Base-by-base conservation (phyloP, 2,797 vertebrate genomes). In the Streptopelia turtur region DNA sequence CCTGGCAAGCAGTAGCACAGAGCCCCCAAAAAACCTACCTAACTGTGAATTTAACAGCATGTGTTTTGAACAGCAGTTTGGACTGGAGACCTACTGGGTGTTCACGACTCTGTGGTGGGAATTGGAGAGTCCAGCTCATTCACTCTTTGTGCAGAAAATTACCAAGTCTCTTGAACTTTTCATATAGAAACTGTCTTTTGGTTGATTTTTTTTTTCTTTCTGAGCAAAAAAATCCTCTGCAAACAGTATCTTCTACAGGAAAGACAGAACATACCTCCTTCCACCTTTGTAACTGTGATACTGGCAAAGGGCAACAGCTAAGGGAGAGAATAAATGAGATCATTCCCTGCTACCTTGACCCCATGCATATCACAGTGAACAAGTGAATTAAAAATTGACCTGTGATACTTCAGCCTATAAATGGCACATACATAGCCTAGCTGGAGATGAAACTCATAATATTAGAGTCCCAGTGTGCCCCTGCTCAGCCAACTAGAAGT, bases 311-410 rank as follows among this genome's bases (percentile, higher is more conserved):
- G 50, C 50, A 85, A 81, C 28, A 94, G 78, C 47, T 74, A 64
- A 79, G 35, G 60, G 61, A 94, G 22, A 93, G 49, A 90, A 84
- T 68, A 91, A 90, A 75, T 17, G 3, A 94, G 55, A 88, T 84
- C 33, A 72, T 41, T 80, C 70, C 30, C 52, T 93, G 52, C 39
- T 66, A 65, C 47, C 37, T 35, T 30, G 56, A 89, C n/a, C 50
- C 21, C 12, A 52, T 0, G 13, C n/a, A 65, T 49, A 86, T 83
- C 52, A 63, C 30, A 72, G 55, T 5, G 50, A 90, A 78, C 50
- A 86, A 85, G 35, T 66, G 88, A 93, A 80, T 68, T 75, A 75
- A 86, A 89, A 93, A 55, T 59, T 90, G 79, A 78, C 69, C 72
- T 85, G 1, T 10, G 39, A 45, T 41, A 70, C 43, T 77, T 90